Evolutionary conservation across 2,888 invertebrate species (phyloP), one percentile per base, ranked within the genome.

Genomic region (Chaitophorus viminalis): DNA sequence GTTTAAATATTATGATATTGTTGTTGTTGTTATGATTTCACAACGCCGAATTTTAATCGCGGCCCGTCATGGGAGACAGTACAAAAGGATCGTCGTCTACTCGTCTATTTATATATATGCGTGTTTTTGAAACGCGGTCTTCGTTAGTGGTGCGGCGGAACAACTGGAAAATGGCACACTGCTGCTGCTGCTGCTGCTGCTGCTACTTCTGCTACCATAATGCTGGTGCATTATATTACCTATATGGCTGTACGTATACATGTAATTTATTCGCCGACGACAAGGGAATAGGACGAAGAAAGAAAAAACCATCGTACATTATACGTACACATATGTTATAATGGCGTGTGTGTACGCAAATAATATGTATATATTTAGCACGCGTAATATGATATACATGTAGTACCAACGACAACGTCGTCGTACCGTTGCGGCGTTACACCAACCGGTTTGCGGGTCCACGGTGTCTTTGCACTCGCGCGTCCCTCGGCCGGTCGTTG

Each of bases 221-320:
- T n/a, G n/a, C n/a, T n/a, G n/a, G n/a, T n/a, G n/a, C n/a, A n/a
- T n/a, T n/a, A n/a, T n/a, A n/a, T n/a, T n/a, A n/a, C n/a, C n/a
- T n/a, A n/a, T n/a, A n/a, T n/a, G n/a, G n/a, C n/a, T n/a, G n/a
- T n/a, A 18, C 11, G 11, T 33, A 25, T 36, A n/a, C 29, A 14
- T 31, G 31, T 72, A 72, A 72, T 72, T 82, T 72, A 72, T 82
- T 72, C 82, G 52, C 31, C 33, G 82, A 25, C 9, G 70, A 25
- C 33, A 33, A 9, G 17, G 2, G 33, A 33, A 31, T 1, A 29
- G 70, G 31, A 17, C 68, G 70, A 17, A 70, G 31, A n/a, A n/a
- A n/a, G 65, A 65, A 9, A n/a, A 65, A n/a, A 68, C 68, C n/a
- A 29, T 9, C 25, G 46, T 11, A 3, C 3, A 60, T 21, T 60